phyloP scores from a whole-genome alignment of 2,797 vertebrate genomes.

The Acanthurus lineatus region DNA sequence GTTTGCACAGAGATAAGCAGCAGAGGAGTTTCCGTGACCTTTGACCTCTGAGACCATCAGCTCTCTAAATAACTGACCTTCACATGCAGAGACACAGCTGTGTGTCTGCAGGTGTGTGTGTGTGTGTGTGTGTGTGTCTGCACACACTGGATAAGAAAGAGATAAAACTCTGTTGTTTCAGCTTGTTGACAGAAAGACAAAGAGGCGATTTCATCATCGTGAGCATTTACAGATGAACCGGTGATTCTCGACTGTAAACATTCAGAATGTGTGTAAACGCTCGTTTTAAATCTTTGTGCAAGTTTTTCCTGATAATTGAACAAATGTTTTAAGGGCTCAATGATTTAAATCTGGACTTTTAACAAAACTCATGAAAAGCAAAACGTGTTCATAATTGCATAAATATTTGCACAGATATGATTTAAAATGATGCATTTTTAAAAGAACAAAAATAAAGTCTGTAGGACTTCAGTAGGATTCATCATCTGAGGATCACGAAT shows the following conservation, averaged over 20 bases:
- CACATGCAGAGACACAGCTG: not conserved
- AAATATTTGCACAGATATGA: too few species aligned
- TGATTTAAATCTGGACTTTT: too few species aligned
- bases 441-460: too few species aligned
- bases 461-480: not conserved
- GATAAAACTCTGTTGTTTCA: constrained; percentile 5
- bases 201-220: not conserved
- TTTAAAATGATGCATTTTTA: too few species aligned
- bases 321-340: too few species aligned
- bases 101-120: constrained; percentile 22
- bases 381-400: too few species aligned
- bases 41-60: constrained; percentile 36
- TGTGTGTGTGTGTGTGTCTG: constrained; percentile 8
- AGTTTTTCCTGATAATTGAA: too few species aligned
- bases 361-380: too few species aligned
- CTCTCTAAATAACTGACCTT: constrained; percentile 50
- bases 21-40: not conserved
- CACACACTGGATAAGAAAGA: not conserved
- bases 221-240: not conserved
- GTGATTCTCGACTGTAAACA: not conserved
- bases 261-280: too few species aligned
- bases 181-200: not conserved
- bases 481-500: not conserved
- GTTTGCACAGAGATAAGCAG: constrained; percentile 48
- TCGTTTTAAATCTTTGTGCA: too few species aligned